phyloP scores from a whole-genome alignment of 2,888 invertebrate species.

The Unio delphinus region DNA sequence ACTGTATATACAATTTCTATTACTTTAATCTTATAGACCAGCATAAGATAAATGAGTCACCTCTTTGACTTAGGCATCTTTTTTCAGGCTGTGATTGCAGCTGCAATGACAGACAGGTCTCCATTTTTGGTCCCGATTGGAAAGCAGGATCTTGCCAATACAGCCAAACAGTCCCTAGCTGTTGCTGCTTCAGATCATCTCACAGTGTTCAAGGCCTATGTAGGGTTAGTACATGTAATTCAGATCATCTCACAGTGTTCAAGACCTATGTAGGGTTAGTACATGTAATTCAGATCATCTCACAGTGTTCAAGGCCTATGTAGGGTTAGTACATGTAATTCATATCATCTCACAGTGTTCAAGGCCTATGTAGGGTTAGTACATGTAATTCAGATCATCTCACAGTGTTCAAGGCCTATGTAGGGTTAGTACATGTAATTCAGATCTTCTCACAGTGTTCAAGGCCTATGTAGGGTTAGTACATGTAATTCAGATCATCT shows the following conservation, averaged over 20 bases:
- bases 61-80: neutral
- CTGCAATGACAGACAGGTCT: slow-evolving; percentile 68
- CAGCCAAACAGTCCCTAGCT: slow-evolving; percentile 54
- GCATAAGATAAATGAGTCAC: neutral
- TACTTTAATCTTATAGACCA: no score
- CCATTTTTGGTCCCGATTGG: slow-evolving; percentile 66
- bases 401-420: no score
- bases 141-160: slow-evolving; percentile 58
- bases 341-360: no score
- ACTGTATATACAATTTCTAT: no score
- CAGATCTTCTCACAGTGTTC: slow-evolving; percentile 64
- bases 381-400: neutral
- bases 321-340: no score
- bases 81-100: slow-evolving; percentile 66
- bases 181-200: slow-evolving; percentile 65
- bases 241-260: no score
- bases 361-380: no score
- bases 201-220: slow-evolving; percentile 59
- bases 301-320: no score
- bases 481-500: no score
- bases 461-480: slow-evolving; percentile 61
- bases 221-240: slow-evolving; percentile 42
- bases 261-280: no score
- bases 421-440: slow-evolving; percentile 34
- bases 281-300: no score